Evolutionary conservation across 2,113 vertebrate genomes (phyloP), one percentile per base, ranked within the genome.

Genomic region (Cettia cetti): DNA sequence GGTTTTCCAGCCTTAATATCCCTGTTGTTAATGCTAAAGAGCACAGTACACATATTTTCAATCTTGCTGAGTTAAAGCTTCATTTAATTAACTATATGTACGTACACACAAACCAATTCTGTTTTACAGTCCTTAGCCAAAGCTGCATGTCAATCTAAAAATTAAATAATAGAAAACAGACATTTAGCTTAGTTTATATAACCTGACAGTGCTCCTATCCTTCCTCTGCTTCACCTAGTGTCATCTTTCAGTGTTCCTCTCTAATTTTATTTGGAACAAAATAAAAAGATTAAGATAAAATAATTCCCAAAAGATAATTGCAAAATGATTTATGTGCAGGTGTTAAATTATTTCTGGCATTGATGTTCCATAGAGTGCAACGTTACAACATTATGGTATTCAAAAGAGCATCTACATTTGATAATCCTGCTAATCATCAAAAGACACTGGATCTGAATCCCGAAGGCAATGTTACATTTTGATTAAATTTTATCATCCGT

Each of bases 271-370:
- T 96, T 97, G 95, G 96, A 97, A 96, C 90, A 93, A 96, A 97
- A 97, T 97, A 94, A 97, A 96, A 98, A 97, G 95, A 92, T 95
- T 82, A 90, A 95, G 95, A 94, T 94, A 96, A 97, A 98, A 97
- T 96, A 96, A 95, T 97, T 92, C 90, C 90, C 88, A 94, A 95
- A 95, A 97, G 96, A 96, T 72, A 86, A 97, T 97, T 97, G 92
- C 85, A 94, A 97, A 94, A 95, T 94, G 95, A 97, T 97, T 97
- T 97, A 96, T 84, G 81, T 95, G 95, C 96, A 98, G 96, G 97
- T 98, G 97, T 90, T 95, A 95, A 97, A 92, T 96, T 92, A 60
- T 94, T 94, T 91, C 95, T 96, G 91, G 91, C 91, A 93, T 70
- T 94, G 78, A 92, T 90, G 85, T 86, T 86, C 71, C 87, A 39